Conservation (phyloP, 30 jellyfish, hydroid and myxozoan species). For the Aurelia sp. region DNA sequence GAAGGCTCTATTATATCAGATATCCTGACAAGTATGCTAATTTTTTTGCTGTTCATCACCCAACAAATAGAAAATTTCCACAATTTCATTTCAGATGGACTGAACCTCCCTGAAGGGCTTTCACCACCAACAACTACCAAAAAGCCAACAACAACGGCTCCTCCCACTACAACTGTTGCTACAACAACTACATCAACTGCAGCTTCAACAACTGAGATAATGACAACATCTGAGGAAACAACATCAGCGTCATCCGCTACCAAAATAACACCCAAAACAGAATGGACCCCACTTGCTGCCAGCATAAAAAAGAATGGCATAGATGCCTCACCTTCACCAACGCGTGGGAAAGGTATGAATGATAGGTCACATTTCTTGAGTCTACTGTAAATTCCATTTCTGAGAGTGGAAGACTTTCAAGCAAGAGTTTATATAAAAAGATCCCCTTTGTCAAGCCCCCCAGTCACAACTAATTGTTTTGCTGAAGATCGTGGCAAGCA, state of each 20-base stretch:
- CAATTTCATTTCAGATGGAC: conserved; percentile 8
- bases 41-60: too few relatives aligned
- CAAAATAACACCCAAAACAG: background rate
- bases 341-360: too few relatives aligned
- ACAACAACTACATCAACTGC: background rate
- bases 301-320: background rate
- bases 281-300: background rate
- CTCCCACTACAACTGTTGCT: conserved; percentile 7
- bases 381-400: too few relatives aligned
- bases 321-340: too few relatives aligned
- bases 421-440: too few relatives aligned
- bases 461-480: too few relatives aligned
- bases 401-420: too few relatives aligned
- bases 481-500: too few relatives aligned
- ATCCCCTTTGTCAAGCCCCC: too few relatives aligned
- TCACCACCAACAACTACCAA: conserved; percentile 9
- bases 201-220: background rate
- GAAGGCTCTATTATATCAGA: background rate
- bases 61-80: too few relatives aligned
- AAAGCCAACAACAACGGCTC: background rate
- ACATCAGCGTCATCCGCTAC: background rate
- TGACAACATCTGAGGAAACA: background rate
- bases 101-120: conserved; percentile 13
- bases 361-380: too few relatives aligned
- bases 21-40: too few relatives aligned